These are phyloP conservation scores for Platichthys stellatus DNA, from an alignment of 2,113 vertebrate species.

Conservation along the genomic window DNA sequence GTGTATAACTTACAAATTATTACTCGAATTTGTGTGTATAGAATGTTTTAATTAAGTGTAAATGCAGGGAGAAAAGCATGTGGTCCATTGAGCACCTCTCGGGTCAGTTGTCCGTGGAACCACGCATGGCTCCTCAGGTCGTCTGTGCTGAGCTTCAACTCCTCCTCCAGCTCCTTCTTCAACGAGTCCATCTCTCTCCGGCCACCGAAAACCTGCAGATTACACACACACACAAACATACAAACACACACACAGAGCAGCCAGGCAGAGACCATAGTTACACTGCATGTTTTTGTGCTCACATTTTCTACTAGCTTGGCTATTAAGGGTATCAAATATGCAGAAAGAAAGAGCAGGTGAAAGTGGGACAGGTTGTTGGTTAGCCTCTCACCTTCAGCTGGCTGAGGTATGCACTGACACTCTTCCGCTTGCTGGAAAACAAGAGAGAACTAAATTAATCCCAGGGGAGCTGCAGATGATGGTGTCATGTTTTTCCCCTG, in stretches of 20 bases:
- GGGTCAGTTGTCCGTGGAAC: conserved; percentile 85
- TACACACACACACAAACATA: not conserved
- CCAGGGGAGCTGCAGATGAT: conserved; percentile 28
- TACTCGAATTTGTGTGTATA: too few relatives aligned
- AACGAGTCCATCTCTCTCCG: conserved; percentile 81
- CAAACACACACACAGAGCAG: not conserved
- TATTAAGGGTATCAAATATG: not conserved
- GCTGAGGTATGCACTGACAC: conserved; percentile 75
- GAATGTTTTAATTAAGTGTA: not conserved
- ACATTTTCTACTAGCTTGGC: not conserved
- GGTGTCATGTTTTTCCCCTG: conserved; percentile 26
- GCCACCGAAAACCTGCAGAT: conserved; percentile 68
- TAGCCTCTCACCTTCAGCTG: conserved; percentile 76
- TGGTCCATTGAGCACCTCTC: conserved; percentile 80
- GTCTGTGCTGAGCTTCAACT: conserved; percentile 84
- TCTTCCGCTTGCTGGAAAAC: conserved; percentile 79
- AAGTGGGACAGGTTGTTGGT: conserved; percentile 1
- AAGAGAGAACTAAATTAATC: conserved; percentile 39
- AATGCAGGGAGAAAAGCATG: not conserved
- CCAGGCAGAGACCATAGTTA: not conserved
- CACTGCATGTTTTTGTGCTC: not conserved
- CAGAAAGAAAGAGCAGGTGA: not conserved
- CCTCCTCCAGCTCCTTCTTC: conserved; percentile 87
- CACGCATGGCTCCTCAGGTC: conserved; percentile 86
- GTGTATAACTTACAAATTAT: not conserved